Conservation (phyloP, 2,888 invertebrate genomes). For the Macroteleia sp. region DNA sequence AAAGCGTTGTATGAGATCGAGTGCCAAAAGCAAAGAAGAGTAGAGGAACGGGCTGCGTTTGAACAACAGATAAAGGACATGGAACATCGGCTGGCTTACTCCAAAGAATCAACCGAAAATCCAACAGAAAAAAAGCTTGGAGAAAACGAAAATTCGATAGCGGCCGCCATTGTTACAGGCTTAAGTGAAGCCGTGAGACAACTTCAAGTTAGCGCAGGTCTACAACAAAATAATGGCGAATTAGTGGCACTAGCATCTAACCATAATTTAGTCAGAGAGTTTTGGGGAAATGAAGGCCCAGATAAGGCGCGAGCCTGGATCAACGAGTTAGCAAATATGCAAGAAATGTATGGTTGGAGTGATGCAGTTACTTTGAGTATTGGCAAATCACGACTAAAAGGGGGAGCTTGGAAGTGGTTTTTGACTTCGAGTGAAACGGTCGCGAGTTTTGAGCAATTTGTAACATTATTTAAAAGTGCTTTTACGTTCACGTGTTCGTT, state of each 20-base stretch:
- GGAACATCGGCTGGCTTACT: not conserved
- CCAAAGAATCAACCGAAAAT: not conserved
- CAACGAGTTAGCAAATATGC: slow-evolving; percentile 10
- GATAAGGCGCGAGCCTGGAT: slow-evolving; percentile 35
- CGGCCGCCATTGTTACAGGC: not conserved
- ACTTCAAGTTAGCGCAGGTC: not conserved
- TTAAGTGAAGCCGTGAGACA: not conserved
- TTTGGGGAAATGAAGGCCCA: slow-evolving; percentile 38
- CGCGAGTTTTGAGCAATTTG: not conserved
- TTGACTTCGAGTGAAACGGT: not conserved
- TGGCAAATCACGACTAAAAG: slow-evolving; percentile 14
- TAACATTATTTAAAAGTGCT: not conserved
- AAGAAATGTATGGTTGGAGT: slow-evolving; percentile 21
- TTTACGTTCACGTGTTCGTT: not conserved
- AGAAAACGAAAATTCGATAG: not conserved
- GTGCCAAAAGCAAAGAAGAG: not conserved
- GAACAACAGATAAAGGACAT: not conserved
- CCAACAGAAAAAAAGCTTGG: not conserved
- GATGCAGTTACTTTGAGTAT: slow-evolving; percentile 10
- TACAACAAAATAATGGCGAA: not conserved
- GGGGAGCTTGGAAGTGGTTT: slow-evolving; percentile 1
- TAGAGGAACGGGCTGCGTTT: not conserved
- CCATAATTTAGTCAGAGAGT: slow-evolving; percentile 9
- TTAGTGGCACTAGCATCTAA: not conserved
- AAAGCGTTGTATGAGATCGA: not conserved